These are phyloP conservation scores for Porites divaricata DNA, from an alignment of 92 coral and sea anemone species.

Conservation along the genomic window DNA sequence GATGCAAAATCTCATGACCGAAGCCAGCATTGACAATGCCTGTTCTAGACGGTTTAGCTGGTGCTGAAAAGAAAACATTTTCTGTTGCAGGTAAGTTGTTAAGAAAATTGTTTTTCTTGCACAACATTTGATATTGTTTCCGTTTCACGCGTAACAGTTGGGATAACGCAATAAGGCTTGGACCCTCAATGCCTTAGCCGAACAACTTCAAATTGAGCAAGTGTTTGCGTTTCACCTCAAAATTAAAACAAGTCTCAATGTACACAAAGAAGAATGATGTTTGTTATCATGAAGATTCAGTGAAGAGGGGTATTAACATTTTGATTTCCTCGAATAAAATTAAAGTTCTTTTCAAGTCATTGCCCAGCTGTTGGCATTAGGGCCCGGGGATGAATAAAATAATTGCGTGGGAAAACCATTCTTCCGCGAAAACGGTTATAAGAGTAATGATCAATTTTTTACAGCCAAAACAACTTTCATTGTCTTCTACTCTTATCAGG, in stretches of 20 bases:
- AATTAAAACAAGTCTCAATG: conserved; percentile 19
- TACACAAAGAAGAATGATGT: not conserved
- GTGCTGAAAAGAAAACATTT: conserved; percentile 56
- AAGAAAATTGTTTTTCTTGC: conserved; percentile 18
- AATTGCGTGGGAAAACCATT: conserved; percentile 48
- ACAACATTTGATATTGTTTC: conserved; percentile 17
- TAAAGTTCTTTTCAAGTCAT: not conserved
- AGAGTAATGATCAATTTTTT: conserved; percentile 21
- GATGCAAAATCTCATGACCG: conserved; percentile 28
- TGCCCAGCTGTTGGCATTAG: not conserved
- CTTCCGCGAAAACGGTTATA: conserved; percentile 16
- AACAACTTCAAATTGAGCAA: not conserved
- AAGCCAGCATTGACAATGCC: conserved; percentile 12
- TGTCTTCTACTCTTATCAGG: not conserved
- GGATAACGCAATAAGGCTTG: not conserved
- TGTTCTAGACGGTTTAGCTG: conserved; percentile 76
- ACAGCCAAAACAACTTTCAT: conserved; percentile 28
- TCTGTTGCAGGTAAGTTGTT: conserved; percentile 33
- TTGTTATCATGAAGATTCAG: not conserved
- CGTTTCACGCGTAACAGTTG: conserved; percentile 10
- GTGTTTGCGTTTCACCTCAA: conserved; percentile 31
- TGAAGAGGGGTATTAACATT: not conserved
- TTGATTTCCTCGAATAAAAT: not conserved
- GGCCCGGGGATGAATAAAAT: not conserved
- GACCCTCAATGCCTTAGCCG: not conserved